These are phyloP conservation scores for Clamator glandarius DNA, from an alignment of 2,797 vertebrate genomes.

Conservation along the genomic window DNA sequence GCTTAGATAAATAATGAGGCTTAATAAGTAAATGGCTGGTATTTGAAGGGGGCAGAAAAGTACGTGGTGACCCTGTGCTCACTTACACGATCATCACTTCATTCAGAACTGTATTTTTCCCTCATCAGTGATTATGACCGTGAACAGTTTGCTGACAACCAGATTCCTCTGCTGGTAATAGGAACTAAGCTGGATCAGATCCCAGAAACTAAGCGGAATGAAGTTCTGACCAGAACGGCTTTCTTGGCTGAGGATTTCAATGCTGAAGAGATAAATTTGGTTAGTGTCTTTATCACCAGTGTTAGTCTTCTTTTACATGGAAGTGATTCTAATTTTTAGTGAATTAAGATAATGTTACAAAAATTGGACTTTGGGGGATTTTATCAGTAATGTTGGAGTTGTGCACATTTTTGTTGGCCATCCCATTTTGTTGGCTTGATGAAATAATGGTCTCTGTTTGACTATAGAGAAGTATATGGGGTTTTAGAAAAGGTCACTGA, in stretches of 20 bases:
- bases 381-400: background rate
- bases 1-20: background rate
- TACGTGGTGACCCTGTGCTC: background rate
- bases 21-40: background rate
- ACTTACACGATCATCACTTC: background rate
- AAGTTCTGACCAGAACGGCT: conserved; percentile 91
- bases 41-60: background rate
- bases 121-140: conserved; percentile 90
- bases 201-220: conserved; percentile 91
- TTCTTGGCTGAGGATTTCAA: conserved; percentile 98
- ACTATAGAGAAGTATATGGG: background rate
- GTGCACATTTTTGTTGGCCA: background rate
- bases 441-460: background rate
- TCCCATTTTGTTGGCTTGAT: background rate
- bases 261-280: conserved; percentile 97
- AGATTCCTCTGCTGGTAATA: conserved; percentile 93
- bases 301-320: background rate
- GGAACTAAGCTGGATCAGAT: conserved; percentile 99
- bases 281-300: conserved; percentile 66
- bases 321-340: background rate
- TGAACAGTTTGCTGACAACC: conserved; percentile 96
- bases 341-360: background rate
- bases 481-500: background rate
- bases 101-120: conserved; percentile 11
- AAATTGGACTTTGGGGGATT: background rate